Percentiles rank a stretch among this genome's conserved stretches.
Evolutionary conservation across 2,797 vertebrate genomes (phyloP).

Genomic region (Cichlasoma orientale): DNA sequence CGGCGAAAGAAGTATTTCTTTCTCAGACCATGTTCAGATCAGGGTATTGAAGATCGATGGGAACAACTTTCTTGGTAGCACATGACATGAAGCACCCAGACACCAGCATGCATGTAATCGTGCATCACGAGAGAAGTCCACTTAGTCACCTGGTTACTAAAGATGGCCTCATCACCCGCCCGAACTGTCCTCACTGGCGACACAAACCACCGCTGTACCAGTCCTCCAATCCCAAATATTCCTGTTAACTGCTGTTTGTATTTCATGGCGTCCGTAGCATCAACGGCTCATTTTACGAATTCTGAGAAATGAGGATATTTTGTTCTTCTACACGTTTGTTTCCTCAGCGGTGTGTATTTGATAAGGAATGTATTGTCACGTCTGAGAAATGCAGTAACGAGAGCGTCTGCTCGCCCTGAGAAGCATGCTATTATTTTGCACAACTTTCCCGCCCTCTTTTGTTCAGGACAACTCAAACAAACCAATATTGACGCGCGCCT

Average conservation of each 20-base stretch:
- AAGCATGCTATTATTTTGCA: conserved; percentile 47
- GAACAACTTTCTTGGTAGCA: conserved; percentile 44
- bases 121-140: conserved; percentile 18
- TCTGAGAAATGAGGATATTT: neutral
- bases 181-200: neutral
- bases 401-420: conserved; percentile 25
- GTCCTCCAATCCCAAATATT: neutral
- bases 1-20: conserved; percentile 32
- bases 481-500: conserved; percentile 24
- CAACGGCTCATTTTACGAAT: conserved; percentile 3
- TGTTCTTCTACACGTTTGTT: neutral
- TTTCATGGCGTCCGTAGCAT: conserved; percentile 2
- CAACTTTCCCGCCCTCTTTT: conserved; percentile 18
- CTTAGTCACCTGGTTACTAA: neutral
- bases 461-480: conserved; percentile 4
- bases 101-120: conserved; percentile 55
- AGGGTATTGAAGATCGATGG: conserved; percentile 62
- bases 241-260: conserved; percentile 3
- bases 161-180: conserved; percentile 4
- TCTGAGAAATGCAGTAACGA: conserved; percentile 39
- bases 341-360: conserved; percentile 23
- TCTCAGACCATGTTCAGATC: conserved; percentile 59
- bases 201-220: neutral
- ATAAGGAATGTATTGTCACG: conserved; percentile 51
- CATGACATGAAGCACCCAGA: conserved; percentile 28